A percentile compares a stretch with the other conserved stretches of the same genome.
Conservation (phyloP, 1,140 invertebrate species). For the Aphis craccivora region DNA sequence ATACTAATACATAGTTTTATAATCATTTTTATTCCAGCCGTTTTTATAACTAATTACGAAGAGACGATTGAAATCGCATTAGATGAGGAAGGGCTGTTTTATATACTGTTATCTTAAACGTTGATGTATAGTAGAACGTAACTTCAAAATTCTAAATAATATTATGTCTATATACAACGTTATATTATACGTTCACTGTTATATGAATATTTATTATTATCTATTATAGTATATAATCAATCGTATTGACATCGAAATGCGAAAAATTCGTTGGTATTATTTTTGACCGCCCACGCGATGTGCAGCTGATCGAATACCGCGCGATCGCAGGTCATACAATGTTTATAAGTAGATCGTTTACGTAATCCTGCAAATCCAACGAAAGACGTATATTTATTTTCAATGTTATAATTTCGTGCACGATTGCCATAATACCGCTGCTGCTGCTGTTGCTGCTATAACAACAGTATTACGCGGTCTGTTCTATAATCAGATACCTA, state of each 20-base stretch:
- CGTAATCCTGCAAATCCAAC: neutral
- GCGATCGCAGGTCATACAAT: neutral
- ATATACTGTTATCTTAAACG: neutral
- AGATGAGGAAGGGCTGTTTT: neutral
- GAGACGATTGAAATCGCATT: neutral
- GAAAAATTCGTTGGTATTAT: neutral
- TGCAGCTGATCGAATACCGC: neutral
- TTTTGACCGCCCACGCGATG: neutral
- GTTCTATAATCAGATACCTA: neutral
- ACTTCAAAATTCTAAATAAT: neutral
- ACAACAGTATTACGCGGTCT: neutral
- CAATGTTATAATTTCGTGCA: constrained; percentile 8
- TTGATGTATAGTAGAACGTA: neutral
- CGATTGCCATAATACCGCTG: neutral
- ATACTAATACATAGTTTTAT: too few species aligned
- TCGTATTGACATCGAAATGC: neutral
- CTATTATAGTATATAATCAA: neutral
- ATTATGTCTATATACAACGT: too few species aligned
- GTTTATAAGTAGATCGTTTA: neutral
- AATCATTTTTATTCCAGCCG: too few species aligned
- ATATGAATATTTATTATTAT: neutral
- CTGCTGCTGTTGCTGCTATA: neutral
- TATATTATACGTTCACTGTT: neutral
- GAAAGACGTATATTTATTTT: neutral
- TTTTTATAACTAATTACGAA: too few species aligned